Evolutionary conservation across 2,888 invertebrate species (phyloP).

Genomic region (Trichogramma dendrolimi): DNA sequence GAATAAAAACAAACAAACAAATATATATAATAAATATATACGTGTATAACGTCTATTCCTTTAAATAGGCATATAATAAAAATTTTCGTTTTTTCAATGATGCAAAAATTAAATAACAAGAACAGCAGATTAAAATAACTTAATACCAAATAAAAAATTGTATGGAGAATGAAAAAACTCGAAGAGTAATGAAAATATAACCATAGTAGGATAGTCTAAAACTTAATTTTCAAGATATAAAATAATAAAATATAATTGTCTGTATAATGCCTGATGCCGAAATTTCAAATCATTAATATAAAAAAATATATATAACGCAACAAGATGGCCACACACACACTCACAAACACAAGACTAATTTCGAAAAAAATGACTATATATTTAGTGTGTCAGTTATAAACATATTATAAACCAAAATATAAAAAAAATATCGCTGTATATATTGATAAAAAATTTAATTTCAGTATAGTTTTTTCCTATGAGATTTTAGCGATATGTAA

Average conservation of each 20-base stretch:
- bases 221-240: conserved; percentile 10
- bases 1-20: conserved; percentile 28
- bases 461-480: too few relatives aligned
- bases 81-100: conserved; percentile 11
- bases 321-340: conserved; percentile 14
- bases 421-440: too few relatives aligned
- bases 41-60: conserved; percentile 26
- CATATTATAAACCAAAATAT: too few relatives aligned
- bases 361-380: too few relatives aligned
- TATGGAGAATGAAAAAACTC: conserved; percentile 8
- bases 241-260: conserved; percentile 18
- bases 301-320: background rate
- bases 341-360: too few relatives aligned
- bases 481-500: too few relatives aligned
- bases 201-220: conserved; percentile 14
- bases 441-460: too few relatives aligned
- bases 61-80: conserved; percentile 21
- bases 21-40: conserved; percentile 28
- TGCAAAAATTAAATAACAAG: conserved; percentile 8
- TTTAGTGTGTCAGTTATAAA: too few relatives aligned
- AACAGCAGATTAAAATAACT: background rate
- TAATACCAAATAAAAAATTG: conserved; percentile 1
- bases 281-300: conserved; percentile 3
- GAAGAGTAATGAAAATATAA: conserved; percentile 9
- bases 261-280: conserved; percentile 11